A percentile compares a stretch with the other conserved stretches of the same genome.
Conservation (phyloP, 2,113 vertebrate genomes). For the Oncorhynchus keta region DNA sequence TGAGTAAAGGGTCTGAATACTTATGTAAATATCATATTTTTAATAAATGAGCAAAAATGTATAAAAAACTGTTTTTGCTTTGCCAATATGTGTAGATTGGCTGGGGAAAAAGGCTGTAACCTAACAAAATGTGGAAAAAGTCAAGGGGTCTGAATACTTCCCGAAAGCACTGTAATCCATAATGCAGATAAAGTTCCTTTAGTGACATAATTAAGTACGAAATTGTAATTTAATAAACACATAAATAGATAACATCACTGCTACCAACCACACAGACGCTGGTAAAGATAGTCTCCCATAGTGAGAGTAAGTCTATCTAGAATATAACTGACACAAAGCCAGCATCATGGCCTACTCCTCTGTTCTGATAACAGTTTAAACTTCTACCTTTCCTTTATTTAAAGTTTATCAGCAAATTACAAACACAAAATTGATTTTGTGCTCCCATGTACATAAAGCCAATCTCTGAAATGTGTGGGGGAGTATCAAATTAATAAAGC, state of each 20-base stretch:
- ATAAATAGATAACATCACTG: neutral
- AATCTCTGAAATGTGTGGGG: conserved; percentile 4
- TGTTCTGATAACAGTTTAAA: neutral
- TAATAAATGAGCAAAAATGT: too few relatives aligned
- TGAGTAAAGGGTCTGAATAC: too few relatives aligned
- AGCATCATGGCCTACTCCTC: neutral
- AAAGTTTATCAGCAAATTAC: neutral
- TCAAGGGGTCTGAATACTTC: too few relatives aligned
- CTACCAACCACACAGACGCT: neutral
- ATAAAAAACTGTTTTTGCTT: too few relatives aligned
- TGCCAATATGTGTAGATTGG: too few relatives aligned
- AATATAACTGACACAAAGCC: neutral
- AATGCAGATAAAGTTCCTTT: neutral
- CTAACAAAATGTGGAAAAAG: too few relatives aligned
- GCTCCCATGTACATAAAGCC: neutral
- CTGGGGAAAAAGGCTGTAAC: too few relatives aligned
- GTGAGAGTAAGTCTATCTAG: neutral
- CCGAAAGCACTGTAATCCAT: neutral
- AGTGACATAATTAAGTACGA: neutral
- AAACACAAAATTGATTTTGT: neutral
- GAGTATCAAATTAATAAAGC: conserved; percentile 29
- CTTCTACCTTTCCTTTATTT: neutral
- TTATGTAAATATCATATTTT: too few relatives aligned
- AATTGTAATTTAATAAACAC: neutral
- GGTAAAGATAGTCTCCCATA: neutral